These are phyloP conservation scores for Lagorchestes hirsutus DNA, from an alignment of 2,797 vertebrate species.

Conservation along the genomic window DNA sequence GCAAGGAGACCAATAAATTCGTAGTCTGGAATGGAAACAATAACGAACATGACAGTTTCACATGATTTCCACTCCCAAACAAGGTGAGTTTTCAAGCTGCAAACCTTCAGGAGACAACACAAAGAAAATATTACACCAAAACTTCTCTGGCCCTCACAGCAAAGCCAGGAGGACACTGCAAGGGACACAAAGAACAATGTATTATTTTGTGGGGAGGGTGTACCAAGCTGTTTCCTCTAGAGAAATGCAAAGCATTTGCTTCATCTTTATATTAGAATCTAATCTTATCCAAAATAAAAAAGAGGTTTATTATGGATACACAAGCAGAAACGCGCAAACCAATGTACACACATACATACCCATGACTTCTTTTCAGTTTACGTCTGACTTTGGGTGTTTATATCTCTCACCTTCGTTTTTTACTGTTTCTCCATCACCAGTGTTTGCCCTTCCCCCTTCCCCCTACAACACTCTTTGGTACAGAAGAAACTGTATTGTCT, in stretches of 20 bases:
- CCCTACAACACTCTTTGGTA: neutral
- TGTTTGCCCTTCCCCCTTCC: neutral
- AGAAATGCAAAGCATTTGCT: neutral
- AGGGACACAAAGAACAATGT: neutral
- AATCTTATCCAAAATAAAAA: neutral
- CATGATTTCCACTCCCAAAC: conserved; percentile 52
- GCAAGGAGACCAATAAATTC: conserved; percentile 26
- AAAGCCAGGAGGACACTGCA: neutral
- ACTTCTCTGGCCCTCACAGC: neutral
- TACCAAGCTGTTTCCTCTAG: neutral
- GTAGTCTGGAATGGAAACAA: conserved; percentile 46
- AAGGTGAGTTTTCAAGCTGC: conserved; percentile 44
- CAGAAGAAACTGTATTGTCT: neutral
- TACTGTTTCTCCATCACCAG: neutral
- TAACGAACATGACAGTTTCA: conserved; percentile 52
- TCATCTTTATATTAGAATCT: neutral
- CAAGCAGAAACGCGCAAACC: neutral
- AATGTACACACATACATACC: neutral
- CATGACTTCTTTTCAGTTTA: neutral
- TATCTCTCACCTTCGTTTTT: neutral
- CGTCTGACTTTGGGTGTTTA: neutral
- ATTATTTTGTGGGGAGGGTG: neutral
- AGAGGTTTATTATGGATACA: neutral
- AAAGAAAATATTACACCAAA: conserved; percentile 16
- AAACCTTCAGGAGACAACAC: neutral